Conservation (phyloP, 2,888 invertebrate species). For the Tachina lurida region DNA sequence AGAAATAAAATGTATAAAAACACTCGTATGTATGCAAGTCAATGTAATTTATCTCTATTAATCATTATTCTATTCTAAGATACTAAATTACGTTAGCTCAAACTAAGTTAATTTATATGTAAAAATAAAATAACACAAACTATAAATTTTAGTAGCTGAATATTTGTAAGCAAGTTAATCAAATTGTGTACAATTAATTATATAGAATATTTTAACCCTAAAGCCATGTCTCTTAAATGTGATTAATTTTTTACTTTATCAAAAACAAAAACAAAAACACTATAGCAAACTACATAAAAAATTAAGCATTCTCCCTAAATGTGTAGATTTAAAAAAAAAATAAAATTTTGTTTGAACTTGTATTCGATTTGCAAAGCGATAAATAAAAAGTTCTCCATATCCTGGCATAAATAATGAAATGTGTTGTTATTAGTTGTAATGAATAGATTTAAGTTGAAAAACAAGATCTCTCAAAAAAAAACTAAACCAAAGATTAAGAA, state of each 20-base stretch:
- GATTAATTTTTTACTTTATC: conserved; percentile 65
- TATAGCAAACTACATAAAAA: not conserved
- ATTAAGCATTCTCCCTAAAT: conserved; percentile 33
- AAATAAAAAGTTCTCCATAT: conserved; percentile 12
- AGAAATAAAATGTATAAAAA: not conserved
- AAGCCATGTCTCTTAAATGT: conserved; percentile 61
- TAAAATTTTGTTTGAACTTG: not conserved
- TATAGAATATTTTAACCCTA: conserved; percentile 17
- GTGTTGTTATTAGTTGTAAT: conserved; percentile 20
- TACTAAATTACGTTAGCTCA: not conserved
- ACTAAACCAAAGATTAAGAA: conserved; percentile 53
- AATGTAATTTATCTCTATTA: not conserved
- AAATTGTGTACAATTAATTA: conserved; percentile 1
- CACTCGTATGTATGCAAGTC: not conserved
- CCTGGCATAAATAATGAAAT: not conserved
- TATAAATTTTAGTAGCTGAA: conserved; percentile 37
- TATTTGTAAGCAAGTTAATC: conserved; percentile 35
- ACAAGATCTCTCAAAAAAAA: conserved; percentile 5
- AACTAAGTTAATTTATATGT: conserved; percentile 29
- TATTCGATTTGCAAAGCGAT: conserved; percentile 34
- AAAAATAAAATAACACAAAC: conserved; percentile 23
- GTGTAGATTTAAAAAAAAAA: conserved; percentile 40
- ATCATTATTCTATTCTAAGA: conserved; percentile 21
- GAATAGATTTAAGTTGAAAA: conserved; percentile 43
- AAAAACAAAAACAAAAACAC: conserved; percentile 13